Percentiles rank a stretch among this genome's conserved stretches.
Evolutionary conservation across 2,888 invertebrate species (phyloP).

Genomic region (Archaeoteleia sp.): DNA sequence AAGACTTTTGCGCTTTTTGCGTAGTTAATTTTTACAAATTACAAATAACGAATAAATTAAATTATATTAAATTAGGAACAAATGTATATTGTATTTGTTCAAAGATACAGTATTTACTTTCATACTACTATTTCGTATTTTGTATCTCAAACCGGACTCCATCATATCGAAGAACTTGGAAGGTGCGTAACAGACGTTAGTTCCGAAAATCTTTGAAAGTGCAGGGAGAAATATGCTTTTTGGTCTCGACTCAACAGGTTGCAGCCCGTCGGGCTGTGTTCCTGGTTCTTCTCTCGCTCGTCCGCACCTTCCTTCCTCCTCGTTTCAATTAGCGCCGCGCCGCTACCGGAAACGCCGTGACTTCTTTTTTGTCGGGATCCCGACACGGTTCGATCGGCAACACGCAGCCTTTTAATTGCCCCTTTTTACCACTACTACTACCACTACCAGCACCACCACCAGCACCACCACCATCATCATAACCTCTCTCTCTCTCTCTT

Average conservation of each 20-base stretch:
- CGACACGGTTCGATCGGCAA: slow-evolving; percentile 52
- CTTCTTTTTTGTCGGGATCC: slow-evolving; percentile 38
- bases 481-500: slow-evolving; percentile 2
- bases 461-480: not conserved
- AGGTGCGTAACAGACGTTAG: not conserved
- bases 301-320: slow-evolving; percentile 38
- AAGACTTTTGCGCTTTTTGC: too few relatives aligned
- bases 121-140: too few relatives aligned
- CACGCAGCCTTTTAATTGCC: slow-evolving; percentile 39
- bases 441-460: not conserved
- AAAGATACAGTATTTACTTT: too few relatives aligned
- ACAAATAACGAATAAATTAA: too few relatives aligned
- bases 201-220: slow-evolving; percentile 26
- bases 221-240: slow-evolving; percentile 31
- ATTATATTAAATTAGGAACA: too few relatives aligned
- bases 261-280: slow-evolving; percentile 55
- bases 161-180: too few relatives aligned
- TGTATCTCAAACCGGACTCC: too few relatives aligned
- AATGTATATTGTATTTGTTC: too few relatives aligned
- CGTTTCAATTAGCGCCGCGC: slow-evolving; percentile 51
- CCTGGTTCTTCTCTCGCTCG: slow-evolving; percentile 41
- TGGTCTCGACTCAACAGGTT: slow-evolving; percentile 63
- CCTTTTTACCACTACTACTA: slow-evolving; percentile 2
- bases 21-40: too few relatives aligned
- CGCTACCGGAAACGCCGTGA: slow-evolving; percentile 35